Base-by-base conservation (phyloP, 2,113 vertebrate genomes). In the Romanogobio albipinnatus region DNA sequence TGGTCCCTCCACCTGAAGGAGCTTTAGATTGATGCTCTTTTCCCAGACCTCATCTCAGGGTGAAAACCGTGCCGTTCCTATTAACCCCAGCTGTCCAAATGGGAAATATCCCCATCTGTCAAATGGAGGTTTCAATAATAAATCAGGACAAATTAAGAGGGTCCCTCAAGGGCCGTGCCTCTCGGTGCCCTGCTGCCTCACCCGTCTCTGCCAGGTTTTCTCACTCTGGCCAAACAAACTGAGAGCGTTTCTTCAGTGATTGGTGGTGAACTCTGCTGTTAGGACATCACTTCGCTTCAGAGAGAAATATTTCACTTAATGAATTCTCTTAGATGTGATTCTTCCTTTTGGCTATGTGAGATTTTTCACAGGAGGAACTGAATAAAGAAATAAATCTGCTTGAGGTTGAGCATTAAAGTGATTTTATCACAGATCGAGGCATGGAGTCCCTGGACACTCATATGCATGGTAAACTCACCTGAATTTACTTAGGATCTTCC, bases 121-220 rank as follows among this genome's bases (percentile, higher is more conserved):
- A 84, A 86, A 81, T n/a, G 83, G 26, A 47, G 19, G 33, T 85
- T 86, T 83, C 66, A 84, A 22, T 83, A 84, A 85, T 86, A 84
- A 39, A 71, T 86, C 51, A 56, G 19, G 61, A 51, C 79, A 84
- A 87, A 76, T 83, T 81, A 45, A 82, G 82, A 80, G 53, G n/a
- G 26, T 33, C 5, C 70, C 51, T 74, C 75, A 61, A 26, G n/a
- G 13, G n/a, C 53, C 51, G 62, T 64, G n/a, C 75, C n/a, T 3
- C 47, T 47, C 47, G 47, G 43, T 74, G 10, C n/a, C 74, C 59
- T 29, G 33, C 39, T 84, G 56, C 29, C 9, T 11, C 45, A 51
- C 68, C 53, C 9, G 29, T 56, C 51, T 33, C 45, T 15, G 58
- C 24, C 19, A 51, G 47, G 29, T 61, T 77, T 15, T 49, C 56